Conservation (phyloP, 2,113 vertebrate genomes). For the Choloepus hoffmanni region DNA sequence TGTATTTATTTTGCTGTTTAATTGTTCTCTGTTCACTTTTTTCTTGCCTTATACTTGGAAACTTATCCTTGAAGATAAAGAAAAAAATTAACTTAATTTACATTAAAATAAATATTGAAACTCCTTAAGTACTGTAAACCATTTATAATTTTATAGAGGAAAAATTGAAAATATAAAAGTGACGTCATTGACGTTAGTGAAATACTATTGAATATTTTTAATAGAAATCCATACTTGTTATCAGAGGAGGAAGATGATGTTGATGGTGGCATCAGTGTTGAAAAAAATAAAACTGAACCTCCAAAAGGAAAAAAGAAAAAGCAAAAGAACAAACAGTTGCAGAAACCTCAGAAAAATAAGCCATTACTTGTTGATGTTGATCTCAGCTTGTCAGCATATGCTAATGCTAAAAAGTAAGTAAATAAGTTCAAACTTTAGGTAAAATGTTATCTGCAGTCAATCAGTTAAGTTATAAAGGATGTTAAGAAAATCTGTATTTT, state of each 20-base stretch:
- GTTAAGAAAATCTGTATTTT: background rate
- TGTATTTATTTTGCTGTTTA: constrained; percentile 44
- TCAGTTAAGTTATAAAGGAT: background rate
- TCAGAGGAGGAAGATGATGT: constrained; percentile 90
- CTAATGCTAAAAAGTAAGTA: constrained; percentile 97
- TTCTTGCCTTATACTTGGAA: constrained; percentile 43
- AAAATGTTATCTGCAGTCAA: background rate
- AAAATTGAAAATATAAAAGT: constrained; percentile 24
- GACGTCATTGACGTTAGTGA: constrained; percentile 76
- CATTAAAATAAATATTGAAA: constrained; percentile 12
- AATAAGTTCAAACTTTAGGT: constrained; percentile 8
- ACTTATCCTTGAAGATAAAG: background rate
- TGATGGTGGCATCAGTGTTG: constrained; percentile 76
- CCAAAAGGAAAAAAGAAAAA: constrained; percentile 92
- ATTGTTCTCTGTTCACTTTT: background rate
- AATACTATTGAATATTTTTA: constrained; percentile 77
- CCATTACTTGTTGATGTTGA: constrained; percentile 95
- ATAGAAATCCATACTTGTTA: constrained; percentile 94
- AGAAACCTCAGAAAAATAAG: constrained; percentile 93
- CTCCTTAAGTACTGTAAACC: constrained; percentile 24
- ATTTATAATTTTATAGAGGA: constrained; percentile 49
- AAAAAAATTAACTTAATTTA: constrained; percentile 20
- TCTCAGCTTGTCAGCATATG: constrained; percentile 96
- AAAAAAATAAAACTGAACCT: constrained; percentile 83
- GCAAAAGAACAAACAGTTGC: constrained; percentile 90